Percentiles rank a stretch among this genome's conserved stretches.
These are phyloP conservation scores for Leptura quadrifasciata DNA, from an alignment of 2,888 invertebrate species.

Conservation along the genomic window DNA sequence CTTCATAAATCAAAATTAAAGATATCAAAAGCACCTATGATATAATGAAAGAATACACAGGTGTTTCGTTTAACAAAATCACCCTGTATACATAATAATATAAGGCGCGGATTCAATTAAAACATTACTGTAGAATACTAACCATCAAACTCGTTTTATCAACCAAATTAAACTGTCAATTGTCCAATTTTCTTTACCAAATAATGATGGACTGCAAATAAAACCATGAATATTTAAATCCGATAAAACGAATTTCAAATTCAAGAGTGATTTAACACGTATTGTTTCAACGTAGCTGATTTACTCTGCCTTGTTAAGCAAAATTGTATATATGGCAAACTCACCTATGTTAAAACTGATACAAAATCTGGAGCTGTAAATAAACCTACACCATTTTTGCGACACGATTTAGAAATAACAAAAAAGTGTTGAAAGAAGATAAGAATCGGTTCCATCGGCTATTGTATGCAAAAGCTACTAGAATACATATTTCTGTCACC, in stretches of 20 bases:
- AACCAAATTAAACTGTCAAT: neutral
- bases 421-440: constrained; percentile 69
- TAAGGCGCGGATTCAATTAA: too few species aligned
- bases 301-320: constrained; percentile 40
- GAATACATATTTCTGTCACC: constrained; percentile 68
- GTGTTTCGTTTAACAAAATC: too few species aligned
- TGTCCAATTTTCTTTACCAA: constrained; percentile 11
- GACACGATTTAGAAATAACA: constrained; percentile 67
- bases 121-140: too few species aligned
- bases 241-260: constrained; percentile 41
- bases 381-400: constrained; percentile 60
- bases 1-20: too few species aligned
- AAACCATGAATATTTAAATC: constrained; percentile 39
- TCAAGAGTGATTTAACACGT: constrained; percentile 40
- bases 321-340: constrained; percentile 38
- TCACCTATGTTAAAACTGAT: constrained; percentile 48
- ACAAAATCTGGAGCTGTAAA: constrained; percentile 55
- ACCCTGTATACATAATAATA: neutral
- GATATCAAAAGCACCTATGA: too few species aligned
- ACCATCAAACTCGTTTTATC: neutral
- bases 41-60: too few species aligned
- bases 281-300: constrained; percentile 36
- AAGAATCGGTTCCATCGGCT: constrained; percentile 66
- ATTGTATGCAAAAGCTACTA: constrained; percentile 71
- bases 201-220: constrained; percentile 32